Conservation (phyloP, 2,113 vertebrate species). For the Oreotrochilus melanogaster region DNA sequence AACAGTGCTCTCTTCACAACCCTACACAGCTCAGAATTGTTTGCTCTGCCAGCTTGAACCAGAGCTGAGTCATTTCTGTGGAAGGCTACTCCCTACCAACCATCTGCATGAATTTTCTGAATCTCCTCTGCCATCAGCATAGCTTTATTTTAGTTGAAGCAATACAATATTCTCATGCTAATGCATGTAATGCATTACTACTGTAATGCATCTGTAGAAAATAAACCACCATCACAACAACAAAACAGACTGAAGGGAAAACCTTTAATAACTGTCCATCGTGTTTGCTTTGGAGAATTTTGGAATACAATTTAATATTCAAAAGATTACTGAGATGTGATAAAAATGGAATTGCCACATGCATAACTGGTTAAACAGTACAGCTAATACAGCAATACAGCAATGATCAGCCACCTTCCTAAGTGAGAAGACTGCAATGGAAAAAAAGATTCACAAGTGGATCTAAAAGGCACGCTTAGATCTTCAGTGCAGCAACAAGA, state of each 20-base stretch:
- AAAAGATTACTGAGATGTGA: neutral
- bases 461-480: neutral
- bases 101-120: neutral
- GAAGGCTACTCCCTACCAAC: neutral
- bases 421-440: neutral
- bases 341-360: neutral
- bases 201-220: neutral
- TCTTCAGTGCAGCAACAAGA: neutral
- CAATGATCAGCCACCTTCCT: neutral
- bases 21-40: neutral
- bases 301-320: neutral
- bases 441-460: neutral
- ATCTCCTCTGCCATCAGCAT: conserved; percentile 1
- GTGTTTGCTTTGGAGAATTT: neutral
- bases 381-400: neutral
- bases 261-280: neutral
- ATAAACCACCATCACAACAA: neutral
- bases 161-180: neutral
- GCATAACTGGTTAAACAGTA: neutral
- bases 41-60: neutral
- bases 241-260: neutral
- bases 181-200: neutral
- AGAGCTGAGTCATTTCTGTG: conserved; percentile 1
- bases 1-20: neutral
- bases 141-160: conserved; percentile 16